Percentiles rank a stretch among this genome's conserved stretches.
Evolutionary conservation across 2,888 invertebrate genomes (phyloP).

Genomic region (Dinocampus coccinellae): DNA sequence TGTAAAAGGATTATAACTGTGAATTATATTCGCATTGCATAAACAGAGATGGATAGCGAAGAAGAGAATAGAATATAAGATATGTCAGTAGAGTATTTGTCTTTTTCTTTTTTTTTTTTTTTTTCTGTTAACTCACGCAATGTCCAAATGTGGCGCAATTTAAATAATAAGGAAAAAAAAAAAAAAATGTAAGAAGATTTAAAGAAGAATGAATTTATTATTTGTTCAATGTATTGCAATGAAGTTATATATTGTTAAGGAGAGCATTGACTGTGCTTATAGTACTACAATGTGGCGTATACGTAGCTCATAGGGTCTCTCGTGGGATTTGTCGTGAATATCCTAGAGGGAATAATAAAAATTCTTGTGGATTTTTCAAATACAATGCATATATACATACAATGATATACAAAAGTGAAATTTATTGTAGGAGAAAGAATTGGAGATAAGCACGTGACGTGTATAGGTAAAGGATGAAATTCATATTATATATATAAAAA

Average conservation of each 20-base stretch:
- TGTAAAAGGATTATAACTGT: too few species aligned
- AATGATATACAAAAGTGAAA: neutral
- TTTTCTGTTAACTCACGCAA: neutral
- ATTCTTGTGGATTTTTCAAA: conserved; percentile 21
- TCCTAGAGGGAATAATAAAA: conserved; percentile 26
- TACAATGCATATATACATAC: neutral
- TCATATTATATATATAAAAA: neutral
- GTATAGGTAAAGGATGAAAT: neutral
- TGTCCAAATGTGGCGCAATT: neutral
- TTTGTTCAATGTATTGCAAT: neutral
- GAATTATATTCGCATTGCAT: too few species aligned
- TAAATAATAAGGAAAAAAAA: neutral
- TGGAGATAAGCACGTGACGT: neutral
- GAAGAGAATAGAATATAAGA: too few species aligned
- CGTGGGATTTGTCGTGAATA: conserved; percentile 24
- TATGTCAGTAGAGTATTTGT: too few species aligned
- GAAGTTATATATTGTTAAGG: neutral
- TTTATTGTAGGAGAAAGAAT: conserved; percentile 1
- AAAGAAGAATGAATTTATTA: neutral
- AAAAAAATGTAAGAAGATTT: too few species aligned
- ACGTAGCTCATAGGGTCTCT: neutral
- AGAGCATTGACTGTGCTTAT: neutral
- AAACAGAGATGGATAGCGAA: too few species aligned
- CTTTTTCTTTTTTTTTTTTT: too few species aligned
- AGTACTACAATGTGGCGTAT: neutral